Evolutionary conservation across 2,888 invertebrate genomes (phyloP).

Genomic region (Allolobophora icterica): DNA sequence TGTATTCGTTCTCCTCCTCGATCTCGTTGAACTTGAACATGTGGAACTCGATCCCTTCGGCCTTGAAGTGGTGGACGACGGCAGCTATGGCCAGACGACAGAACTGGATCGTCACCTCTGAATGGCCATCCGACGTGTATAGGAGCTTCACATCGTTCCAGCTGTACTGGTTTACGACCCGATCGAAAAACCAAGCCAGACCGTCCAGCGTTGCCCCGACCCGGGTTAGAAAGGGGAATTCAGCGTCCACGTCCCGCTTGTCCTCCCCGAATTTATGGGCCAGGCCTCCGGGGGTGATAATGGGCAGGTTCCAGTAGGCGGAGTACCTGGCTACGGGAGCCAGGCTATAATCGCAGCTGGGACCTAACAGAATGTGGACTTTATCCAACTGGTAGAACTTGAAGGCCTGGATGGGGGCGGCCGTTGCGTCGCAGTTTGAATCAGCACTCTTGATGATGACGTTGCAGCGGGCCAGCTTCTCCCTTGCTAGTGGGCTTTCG

Average conservation of each 20-base stretch:
- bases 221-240: constrained; percentile 74
- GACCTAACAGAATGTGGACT: constrained; percentile 58
- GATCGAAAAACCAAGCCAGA: constrained; percentile 34
- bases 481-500: constrained; percentile 9
- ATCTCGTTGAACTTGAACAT: constrained; percentile 35
- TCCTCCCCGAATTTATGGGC: constrained; percentile 58
- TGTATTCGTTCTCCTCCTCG: constrained; percentile 33
- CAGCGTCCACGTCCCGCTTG: constrained; percentile 48
- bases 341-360: constrained; percentile 72
- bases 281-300: constrained; percentile 73
- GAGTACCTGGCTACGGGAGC: constrained; percentile 88
- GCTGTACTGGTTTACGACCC: constrained; percentile 22
- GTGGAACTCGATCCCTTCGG: constrained; percentile 31
- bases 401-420: constrained; percentile 55
- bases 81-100: constrained; percentile 46
- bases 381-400: constrained; percentile 50
- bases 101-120: constrained; percentile 40
- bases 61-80: constrained; percentile 39
- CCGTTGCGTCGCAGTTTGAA: constrained; percentile 45
- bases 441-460: constrained; percentile 47
- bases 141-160: constrained; percentile 41
- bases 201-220: constrained; percentile 52
- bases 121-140: constrained; percentile 36
- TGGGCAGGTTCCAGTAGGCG: constrained; percentile 88
- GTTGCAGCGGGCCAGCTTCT: constrained; percentile 37